These are phyloP conservation scores for Chaenodraco wilsoni DNA, from an alignment of 2,797 vertebrate genomes.

Conservation along the genomic window DNA sequence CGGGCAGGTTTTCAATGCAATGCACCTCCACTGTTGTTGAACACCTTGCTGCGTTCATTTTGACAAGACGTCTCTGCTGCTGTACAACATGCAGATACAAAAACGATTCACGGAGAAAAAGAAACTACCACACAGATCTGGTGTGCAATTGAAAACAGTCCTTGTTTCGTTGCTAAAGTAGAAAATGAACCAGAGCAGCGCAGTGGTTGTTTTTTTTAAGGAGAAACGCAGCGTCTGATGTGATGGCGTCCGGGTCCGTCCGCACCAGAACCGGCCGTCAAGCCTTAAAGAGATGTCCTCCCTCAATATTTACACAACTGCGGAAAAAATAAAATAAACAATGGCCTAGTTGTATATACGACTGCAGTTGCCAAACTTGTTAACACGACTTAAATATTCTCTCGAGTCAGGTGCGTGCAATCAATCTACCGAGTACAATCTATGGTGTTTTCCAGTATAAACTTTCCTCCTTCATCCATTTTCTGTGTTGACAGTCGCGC, in stretches of 20 bases:
- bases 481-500: conserved; percentile 79
- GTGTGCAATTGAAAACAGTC: not conserved
- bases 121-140: conserved; percentile 8
- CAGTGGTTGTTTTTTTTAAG: conserved; percentile 53
- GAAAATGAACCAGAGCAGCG: conserved; percentile 34
- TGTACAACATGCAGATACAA: conserved; percentile 40
- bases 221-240: conserved; percentile 75
- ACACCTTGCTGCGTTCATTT: conserved; percentile 81
- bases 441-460: conserved; percentile 49
- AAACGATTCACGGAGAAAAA: not conserved
- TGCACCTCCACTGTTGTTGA: conserved; percentile 70
- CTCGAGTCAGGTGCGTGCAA: conserved; percentile 67
- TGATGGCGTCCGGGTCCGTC: conserved; percentile 79
- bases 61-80: conserved; percentile 66
- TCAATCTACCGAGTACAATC: conserved; percentile 17
- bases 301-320: not conserved
- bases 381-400: conserved; percentile 53
- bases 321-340: not conserved
- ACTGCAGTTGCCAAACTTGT: conserved; percentile 67
- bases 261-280: conserved; percentile 73
- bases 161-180: conserved; percentile 12
- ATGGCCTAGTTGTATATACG: not conserved
- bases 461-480: conserved; percentile 76
- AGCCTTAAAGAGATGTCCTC: conserved; percentile 8
- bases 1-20: conserved; percentile 66